These are phyloP conservation scores for Lophotis ruficrista DNA, from an alignment of 2,113 vertebrate species.

Conservation along the genomic window DNA sequence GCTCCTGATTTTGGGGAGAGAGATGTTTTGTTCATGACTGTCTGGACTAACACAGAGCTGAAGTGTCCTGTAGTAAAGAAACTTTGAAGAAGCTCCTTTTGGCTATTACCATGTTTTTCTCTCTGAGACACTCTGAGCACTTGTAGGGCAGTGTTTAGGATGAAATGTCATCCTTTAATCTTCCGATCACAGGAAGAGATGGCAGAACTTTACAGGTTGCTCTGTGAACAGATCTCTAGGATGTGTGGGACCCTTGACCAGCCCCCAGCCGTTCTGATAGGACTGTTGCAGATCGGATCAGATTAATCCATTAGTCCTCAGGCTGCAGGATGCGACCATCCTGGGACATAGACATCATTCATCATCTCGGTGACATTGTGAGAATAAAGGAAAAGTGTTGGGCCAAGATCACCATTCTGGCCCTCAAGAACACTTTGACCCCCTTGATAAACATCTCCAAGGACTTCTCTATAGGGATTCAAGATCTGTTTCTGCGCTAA, in stretches of 20 bases:
- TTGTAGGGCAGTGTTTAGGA: not conserved
- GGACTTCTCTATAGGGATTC: too few relatives aligned
- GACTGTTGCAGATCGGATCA: not conserved
- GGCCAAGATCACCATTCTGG: not conserved
- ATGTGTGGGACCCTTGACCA: accelerated
- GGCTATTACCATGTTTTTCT: not conserved
- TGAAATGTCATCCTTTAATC: not conserved
- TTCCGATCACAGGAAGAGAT: not conserved
- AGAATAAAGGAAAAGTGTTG: not conserved
- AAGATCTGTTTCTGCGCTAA: too few relatives aligned
- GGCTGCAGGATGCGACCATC: not conserved
- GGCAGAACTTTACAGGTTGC: not conserved
- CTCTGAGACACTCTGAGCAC: not conserved
- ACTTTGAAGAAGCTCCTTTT: not conserved
- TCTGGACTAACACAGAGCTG: not conserved
- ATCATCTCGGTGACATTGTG: accelerated
- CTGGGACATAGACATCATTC: not conserved
- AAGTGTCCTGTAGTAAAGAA: not conserved
- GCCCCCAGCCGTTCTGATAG: accelerated
- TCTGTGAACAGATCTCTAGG: not conserved
- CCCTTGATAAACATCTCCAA: not conserved
- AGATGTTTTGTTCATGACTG: not conserved
- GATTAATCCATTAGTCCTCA: not conserved
- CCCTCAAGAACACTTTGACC: not conserved
- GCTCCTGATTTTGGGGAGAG: not conserved